These are phyloP conservation scores for Anagrus nilaparvatae DNA, from an alignment of 1,140 invertebrate species.

Conservation along the genomic window DNA sequence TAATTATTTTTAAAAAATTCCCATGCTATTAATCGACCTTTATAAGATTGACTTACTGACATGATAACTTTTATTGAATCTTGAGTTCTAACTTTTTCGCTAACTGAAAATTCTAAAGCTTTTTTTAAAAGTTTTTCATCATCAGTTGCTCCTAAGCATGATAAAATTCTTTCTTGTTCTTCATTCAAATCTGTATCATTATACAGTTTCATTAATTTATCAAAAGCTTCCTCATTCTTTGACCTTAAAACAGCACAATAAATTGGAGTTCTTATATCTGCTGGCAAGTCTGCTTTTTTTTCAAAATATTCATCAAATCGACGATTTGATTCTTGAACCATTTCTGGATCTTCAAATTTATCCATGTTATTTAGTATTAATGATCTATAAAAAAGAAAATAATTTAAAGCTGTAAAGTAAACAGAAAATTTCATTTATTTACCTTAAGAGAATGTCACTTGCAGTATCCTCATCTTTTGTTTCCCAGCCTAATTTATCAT, in stretches of 20 bases:
- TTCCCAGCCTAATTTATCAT: slow-evolving; percentile 42
- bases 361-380: slow-evolving; percentile 37
- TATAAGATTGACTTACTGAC: slow-evolving; percentile 60
- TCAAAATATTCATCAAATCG: slow-evolving; percentile 44
- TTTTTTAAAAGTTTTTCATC: slow-evolving; percentile 42
- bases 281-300: slow-evolving; percentile 37
- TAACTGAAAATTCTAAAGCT: slow-evolving; percentile 46
- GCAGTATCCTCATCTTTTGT: slow-evolving; percentile 37
- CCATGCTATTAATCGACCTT: slow-evolving; percentile 79
- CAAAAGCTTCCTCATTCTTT: slow-evolving; percentile 44
- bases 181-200: slow-evolving; percentile 50
- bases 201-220: slow-evolving; percentile 50
- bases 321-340: slow-evolving; percentile 42
- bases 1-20: slow-evolving; percentile 81
- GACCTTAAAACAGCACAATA: slow-evolving; percentile 47
- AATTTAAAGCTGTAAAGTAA: background rate
- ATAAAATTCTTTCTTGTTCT: slow-evolving; percentile 50
- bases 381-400: slow-evolving; percentile 32
- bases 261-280: slow-evolving; percentile 50
- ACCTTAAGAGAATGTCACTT: slow-evolving; percentile 37
- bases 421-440: background rate
- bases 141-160: slow-evolving; percentile 43
- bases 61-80: background rate
- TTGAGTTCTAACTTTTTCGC: slow-evolving; percentile 33
- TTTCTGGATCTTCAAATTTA: slow-evolving; percentile 42